Evolutionary conservation across 2,888 invertebrate species (phyloP), one percentile per base, ranked within the genome.

Genomic region (Pachycephus smyrnensis): DNA sequence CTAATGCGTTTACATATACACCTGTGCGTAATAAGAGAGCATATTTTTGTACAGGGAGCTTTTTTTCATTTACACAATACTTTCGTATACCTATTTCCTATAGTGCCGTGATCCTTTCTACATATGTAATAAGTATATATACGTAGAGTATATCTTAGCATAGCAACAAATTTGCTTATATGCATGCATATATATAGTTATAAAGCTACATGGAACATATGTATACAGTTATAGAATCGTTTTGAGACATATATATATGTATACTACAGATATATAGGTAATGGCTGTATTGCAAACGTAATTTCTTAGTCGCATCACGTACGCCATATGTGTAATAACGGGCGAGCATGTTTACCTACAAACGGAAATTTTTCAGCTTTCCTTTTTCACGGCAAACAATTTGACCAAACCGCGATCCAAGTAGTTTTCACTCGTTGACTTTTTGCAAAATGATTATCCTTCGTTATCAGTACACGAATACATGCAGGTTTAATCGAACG

Each of bases 251-350:
- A 23, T 2, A 55, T 55, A 55, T 23, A 23, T 40, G 37, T 76
- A 36, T n/a, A 32, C 31, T 40, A 33, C 75, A 68, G 68, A 75
- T 77, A 73, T 74, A 79, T 79, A 73, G 71, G 74, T 79, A 73
- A 77, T 73, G 68, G 69, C 71, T 69, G 55, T 55, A 55, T 23
- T 55, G 55, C 23, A 55, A 55, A 55, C 75, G 80, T 81, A 80
- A 81, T 80, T 78, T 68, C 77, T 76, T 78, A 84, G 80, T 82
- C 81, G 71, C 69, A 82, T 83, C 84, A 83, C 83, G 84, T 78
- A 75, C 78, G 37, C 77, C 80, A 80, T 82, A 78, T 77, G 81
- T 82, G 80, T 81, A 81, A 80, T 82, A 82, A 84, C 80, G 80
- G 77, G 73, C 82, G 40, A 40, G 69, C 75, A 71, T 83, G 80